Evolutionary conservation across 2,888 invertebrate species (phyloP).

Genomic region (Napeogenes inachia): DNA sequence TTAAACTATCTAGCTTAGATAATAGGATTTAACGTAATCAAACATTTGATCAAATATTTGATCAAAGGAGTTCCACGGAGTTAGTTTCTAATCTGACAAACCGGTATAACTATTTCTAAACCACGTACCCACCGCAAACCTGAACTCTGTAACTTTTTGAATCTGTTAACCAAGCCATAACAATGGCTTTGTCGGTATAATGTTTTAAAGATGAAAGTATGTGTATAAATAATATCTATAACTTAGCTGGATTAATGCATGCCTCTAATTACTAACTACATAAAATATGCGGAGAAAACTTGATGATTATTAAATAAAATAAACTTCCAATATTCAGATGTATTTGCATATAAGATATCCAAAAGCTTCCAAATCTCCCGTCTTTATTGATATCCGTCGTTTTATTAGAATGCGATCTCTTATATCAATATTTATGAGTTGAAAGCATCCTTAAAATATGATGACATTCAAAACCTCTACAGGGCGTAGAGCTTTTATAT

Average conservation of each 20-base stretch:
- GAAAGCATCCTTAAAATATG: conserved; percentile 18
- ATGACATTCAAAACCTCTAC: conserved; percentile 15
- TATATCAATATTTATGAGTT: conserved; percentile 20
- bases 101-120: conserved; percentile 5
- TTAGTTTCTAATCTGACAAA: conserved; percentile 27
- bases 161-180: neutral
- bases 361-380: conserved; percentile 5
- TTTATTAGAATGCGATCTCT: conserved; percentile 17
- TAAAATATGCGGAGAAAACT: neutral
- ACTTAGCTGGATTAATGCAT: no score
- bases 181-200: no score
- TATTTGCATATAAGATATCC: conserved; percentile 3
- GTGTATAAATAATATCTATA: no score
- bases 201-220: no score
- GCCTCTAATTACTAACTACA: no score
- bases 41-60: conserved; percentile 14
- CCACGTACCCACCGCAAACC: conserved; percentile 1
- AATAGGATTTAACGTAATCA: conserved; percentile 1
- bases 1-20: neutral
- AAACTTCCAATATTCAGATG: neutral
- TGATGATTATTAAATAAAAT: neutral
- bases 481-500: neutral
- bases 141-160: conserved; percentile 1
- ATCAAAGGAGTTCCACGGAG: conserved; percentile 19
- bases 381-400: conserved; percentile 11